Evolutionary conservation across 1,140 invertebrate species (phyloP), one percentile per base, ranked within the genome.

Genomic region (Halesus radiatus): DNA sequence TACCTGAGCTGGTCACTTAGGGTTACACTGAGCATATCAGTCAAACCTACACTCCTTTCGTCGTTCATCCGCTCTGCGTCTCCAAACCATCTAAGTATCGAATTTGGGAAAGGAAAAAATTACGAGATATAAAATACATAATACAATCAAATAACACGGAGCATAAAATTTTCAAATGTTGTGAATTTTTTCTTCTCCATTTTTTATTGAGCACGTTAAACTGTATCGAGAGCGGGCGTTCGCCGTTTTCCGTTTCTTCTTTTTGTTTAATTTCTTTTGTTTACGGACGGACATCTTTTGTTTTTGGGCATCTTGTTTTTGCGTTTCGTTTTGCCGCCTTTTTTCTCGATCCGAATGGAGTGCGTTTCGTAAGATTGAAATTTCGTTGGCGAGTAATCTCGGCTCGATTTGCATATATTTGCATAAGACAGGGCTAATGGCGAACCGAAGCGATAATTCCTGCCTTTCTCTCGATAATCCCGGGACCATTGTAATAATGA

Each of bases 201-300:
- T 20, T 58, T 58, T 58, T 58, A 58, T 58, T 58, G 54, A 4
- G 8, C 10, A 22, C 54, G 20, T 58, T 58, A 58, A 18, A 32
- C 32, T 6, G 7, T 6, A 32, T 22, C n/a, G 54, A 15, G 54
- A 16, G 54, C 15, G 54, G 15, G 54, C 13, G 54, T 22, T 7
- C 15, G 54, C 54, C 15, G 1, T 58, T 22, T 32, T 32, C 32
- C 32, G 32, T 32, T 32, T 32, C 32, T 58, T 22, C 54, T 58
- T 58, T 58, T 58, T 22, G 13, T n/a, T 58, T 20, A n/a, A 58
- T 58, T 58, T 58, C 54, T 58, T 58, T 58, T 58, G 54, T 58
- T 58, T 58, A 58, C 54, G 54, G 54, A 6, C 54, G 54, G n/a
- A 22, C 54, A 18, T 58, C 54, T 58, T 58, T 58, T 58, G 54